A percentile compares a stretch with the other conserved stretches of the same genome.
phyloP scores from a whole-genome alignment of 1,140 invertebrate genomes.

The Zophobas atratus region DNA sequence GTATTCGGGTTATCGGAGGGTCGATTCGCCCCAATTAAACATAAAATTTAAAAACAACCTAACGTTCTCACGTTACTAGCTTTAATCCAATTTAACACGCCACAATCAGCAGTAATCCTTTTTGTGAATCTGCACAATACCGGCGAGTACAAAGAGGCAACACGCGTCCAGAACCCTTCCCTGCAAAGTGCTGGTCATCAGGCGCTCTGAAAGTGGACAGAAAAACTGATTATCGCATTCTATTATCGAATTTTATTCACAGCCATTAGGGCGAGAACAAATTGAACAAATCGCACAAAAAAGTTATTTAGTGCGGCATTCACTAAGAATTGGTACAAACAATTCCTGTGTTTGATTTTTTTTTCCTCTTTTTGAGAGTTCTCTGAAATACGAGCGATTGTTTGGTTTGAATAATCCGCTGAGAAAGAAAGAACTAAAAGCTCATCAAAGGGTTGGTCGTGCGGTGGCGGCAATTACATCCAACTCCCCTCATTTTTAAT shows the following conservation, averaged over 20 bases:
- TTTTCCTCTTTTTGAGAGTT: too few relatives aligned
- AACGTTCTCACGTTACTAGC: conserved; percentile 45
- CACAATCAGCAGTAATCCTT: conserved; percentile 50
- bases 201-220: conserved; percentile 17
- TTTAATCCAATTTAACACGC: conserved; percentile 50
- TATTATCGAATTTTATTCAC: conserved; percentile 10
- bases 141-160: conserved; percentile 19
- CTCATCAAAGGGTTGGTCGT: conserved; percentile 36
- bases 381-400: neutral
- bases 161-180: conserved; percentile 37
- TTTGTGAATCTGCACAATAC: conserved; percentile 45
- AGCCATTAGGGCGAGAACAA: neutral
- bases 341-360: neutral
- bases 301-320: neutral
- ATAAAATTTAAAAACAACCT: conserved; percentile 47
- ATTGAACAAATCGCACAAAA: neutral
- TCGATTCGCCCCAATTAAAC: conserved; percentile 43
- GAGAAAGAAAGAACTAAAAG: conserved; percentile 16
- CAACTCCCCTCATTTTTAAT: conserved; percentile 48
- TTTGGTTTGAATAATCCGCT: conserved; percentile 5
- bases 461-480: conserved; percentile 30
- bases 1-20: conserved; percentile 50
- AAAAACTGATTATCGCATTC: conserved; percentile 36
- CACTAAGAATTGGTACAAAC: neutral
- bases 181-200: conserved; percentile 25